These are phyloP conservation scores for Nysson spinosus DNA, from an alignment of 2,888 invertebrate genomes.

Conservation along the genomic window DNA sequence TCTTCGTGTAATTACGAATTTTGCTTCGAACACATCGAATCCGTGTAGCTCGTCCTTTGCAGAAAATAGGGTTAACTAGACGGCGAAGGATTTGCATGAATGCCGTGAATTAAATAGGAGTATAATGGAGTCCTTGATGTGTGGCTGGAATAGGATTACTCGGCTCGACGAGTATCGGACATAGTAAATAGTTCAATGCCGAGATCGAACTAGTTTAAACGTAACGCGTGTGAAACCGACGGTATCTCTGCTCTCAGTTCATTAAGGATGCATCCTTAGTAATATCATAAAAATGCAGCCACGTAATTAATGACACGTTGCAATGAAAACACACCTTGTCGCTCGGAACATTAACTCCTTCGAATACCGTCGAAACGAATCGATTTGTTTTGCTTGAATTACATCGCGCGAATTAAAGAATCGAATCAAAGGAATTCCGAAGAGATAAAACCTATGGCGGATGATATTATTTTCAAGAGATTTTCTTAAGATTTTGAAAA, in stretches of 20 bases:
- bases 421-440: too few species aligned
- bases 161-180: not conserved
- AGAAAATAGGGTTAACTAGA: not conserved
- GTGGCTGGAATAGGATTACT: not conserved
- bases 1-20: too few species aligned
- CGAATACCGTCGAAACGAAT: not conserved
- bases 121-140: not conserved
- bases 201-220: conserved; percentile 50
- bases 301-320: conserved; percentile 4
- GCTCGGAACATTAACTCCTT: not conserved
- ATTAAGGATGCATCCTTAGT: conserved; percentile 28
- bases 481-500: too few species aligned
- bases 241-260: conserved; percentile 66
- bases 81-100: not conserved
- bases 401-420: too few species aligned
- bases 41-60: not conserved
- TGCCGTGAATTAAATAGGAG: not conserved
- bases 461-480: too few species aligned
- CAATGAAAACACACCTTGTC: not conserved
- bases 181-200: conserved; percentile 63
- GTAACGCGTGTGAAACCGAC: conserved; percentile 70
- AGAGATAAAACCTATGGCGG: too few species aligned
- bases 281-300: not conserved
- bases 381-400: not conserved
- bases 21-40: too few species aligned